Evolutionary conservation across 1,140 invertebrate genomes (phyloP).

Genomic region (Parapsyche elsis): DNA sequence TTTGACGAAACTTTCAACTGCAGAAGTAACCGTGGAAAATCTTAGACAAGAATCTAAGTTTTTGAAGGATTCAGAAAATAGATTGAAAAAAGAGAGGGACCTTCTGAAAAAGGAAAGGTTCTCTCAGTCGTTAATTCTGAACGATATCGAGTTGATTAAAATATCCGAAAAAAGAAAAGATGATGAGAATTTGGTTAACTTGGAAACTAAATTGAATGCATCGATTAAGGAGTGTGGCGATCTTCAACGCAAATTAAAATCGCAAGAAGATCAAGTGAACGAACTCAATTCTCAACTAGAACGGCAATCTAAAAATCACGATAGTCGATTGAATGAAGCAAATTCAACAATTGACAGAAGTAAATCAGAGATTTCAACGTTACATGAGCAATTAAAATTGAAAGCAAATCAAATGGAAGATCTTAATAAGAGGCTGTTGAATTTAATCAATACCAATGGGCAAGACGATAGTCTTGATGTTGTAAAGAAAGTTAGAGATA

Average conservation of each 20-base stretch:
- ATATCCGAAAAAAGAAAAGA: slow-evolving; percentile 84
- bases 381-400: slow-evolving; percentile 68
- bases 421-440: slow-evolving; percentile 70
- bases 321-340: slow-evolving; percentile 69
- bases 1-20: slow-evolving; percentile 77
- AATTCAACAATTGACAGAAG: slow-evolving; percentile 68
- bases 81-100: slow-evolving; percentile 85
- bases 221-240: slow-evolving; percentile 82
- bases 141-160: slow-evolving; percentile 85
- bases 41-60: slow-evolving; percentile 80
- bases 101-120: slow-evolving; percentile 78
- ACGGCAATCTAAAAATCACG: slow-evolving; percentile 68
- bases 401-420: slow-evolving; percentile 72
- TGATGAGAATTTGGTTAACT: slow-evolving; percentile 78
- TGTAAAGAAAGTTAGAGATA: slow-evolving; percentile 70
- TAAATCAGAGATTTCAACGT: slow-evolving; percentile 68
- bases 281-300: slow-evolving; percentile 68
- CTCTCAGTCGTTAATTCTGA: slow-evolving; percentile 79
- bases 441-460: neutral
- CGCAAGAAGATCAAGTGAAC: slow-evolving; percentile 74
- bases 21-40: slow-evolving; percentile 81
- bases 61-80: slow-evolving; percentile 78
- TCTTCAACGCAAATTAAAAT: slow-evolving; percentile 79
- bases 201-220: slow-evolving; percentile 83
- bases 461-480: slow-evolving; percentile 59